A percentile compares a stretch with the other conserved stretches of the same genome.
Conservation (phyloP, 2,113 vertebrate genomes). For the Microcebus murinus region DNA sequence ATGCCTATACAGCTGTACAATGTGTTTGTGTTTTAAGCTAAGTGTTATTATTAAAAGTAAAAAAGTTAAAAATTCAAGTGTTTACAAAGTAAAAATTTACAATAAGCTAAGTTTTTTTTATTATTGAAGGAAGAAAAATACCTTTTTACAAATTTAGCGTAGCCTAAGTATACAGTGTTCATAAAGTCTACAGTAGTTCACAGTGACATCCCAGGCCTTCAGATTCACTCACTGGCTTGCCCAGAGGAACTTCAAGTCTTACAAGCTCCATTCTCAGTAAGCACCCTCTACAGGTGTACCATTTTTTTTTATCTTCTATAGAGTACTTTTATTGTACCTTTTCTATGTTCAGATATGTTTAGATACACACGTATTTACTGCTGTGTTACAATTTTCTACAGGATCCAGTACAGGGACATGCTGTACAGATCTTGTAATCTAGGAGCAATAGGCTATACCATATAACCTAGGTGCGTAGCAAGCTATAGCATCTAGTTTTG, state of each 20-base stretch:
- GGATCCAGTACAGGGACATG: not conserved
- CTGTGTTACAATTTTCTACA: not conserved
- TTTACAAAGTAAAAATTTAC: too few relatives aligned
- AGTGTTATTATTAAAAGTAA: too few relatives aligned
- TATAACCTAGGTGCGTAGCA: not conserved
- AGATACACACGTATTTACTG: not conserved
- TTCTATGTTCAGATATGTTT: not conserved
- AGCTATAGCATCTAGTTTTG: not conserved
- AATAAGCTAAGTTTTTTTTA: too few relatives aligned
- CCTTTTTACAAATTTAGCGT: too few relatives aligned
- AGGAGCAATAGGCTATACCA: not conserved
- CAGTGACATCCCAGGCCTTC: too few relatives aligned
- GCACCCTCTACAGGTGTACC: not conserved
- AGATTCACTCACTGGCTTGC: not conserved
- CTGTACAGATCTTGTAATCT: not conserved
- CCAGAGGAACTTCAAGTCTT: not conserved
- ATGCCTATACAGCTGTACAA: too few relatives aligned
- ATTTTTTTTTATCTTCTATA: not conserved
- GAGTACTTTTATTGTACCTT: not conserved
- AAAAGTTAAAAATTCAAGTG: too few relatives aligned
- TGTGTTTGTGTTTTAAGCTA: too few relatives aligned
- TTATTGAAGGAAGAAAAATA: too few relatives aligned
- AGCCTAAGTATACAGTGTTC: not conserved
- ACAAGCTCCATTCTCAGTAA: not conserved
- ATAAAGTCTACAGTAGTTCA: not conserved